Evolutionary conservation across 2,113 vertebrate species (phyloP).

Genomic region (Cercocebus atys): DNA sequence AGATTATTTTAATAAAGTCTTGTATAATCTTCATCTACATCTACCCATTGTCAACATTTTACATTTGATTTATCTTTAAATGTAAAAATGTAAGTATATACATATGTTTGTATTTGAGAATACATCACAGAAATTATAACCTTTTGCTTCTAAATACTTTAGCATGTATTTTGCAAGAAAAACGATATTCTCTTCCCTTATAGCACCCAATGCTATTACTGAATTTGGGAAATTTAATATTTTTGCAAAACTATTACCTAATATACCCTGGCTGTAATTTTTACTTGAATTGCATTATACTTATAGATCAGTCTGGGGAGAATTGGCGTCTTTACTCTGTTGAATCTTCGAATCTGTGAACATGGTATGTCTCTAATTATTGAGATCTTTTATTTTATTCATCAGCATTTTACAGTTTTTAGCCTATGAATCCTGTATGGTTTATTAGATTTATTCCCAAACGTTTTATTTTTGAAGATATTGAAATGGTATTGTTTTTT

Average conservation of each 20-base stretch:
- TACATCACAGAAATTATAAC: not conserved
- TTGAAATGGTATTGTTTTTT: not conserved
- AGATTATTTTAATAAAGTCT: not conserved
- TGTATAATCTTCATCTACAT: not conserved
- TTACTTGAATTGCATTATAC: not conserved
- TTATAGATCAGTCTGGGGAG: not conserved
- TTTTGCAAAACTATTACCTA: not conserved
- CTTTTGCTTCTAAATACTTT: not conserved
- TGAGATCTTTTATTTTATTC: not conserved
- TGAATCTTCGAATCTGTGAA: not conserved
- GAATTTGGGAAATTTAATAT: not conserved
- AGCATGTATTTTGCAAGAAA: not conserved
- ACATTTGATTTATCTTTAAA: constrained; percentile 1
- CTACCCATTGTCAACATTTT: not conserved
- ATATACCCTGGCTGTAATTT: not conserved
- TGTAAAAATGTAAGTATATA: not conserved
- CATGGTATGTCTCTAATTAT: not conserved
- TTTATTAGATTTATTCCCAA: constrained; percentile 15
- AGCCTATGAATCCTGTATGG: not conserved
- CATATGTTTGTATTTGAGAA: not conserved
- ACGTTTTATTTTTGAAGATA: not conserved
- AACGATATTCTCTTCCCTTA: not conserved
- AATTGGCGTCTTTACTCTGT: not conserved
- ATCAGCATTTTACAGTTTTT: not conserved
- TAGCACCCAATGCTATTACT: not conserved